Evolutionary conservation across 2,888 invertebrate genomes (phyloP).

Genomic region (Uropetala carovei): DNA sequence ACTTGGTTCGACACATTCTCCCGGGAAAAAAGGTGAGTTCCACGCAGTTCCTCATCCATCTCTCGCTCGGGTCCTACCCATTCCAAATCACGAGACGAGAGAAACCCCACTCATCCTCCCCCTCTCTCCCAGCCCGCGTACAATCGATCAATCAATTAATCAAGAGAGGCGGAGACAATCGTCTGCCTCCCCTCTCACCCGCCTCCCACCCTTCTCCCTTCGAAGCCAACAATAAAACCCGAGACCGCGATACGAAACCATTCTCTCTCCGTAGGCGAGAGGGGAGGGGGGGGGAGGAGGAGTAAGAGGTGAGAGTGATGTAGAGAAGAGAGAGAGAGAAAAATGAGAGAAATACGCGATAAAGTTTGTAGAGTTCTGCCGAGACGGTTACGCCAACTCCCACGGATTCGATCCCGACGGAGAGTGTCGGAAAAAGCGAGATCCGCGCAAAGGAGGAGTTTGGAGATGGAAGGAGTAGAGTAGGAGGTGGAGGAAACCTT

Average conservation of each 20-base stretch:
- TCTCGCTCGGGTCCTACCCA: background rate
- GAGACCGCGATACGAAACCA: conserved; percentile 37
- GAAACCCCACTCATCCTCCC: background rate
- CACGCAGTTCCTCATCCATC: conserved; percentile 3
- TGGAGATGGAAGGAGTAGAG: background rate
- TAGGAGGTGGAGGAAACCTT: background rate
- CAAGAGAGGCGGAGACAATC: conserved; percentile 23
- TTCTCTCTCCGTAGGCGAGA: background rate
- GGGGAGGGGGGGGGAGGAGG: background rate
- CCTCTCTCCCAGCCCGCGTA: background rate
- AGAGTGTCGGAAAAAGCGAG: background rate
- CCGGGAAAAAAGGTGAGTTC: background rate
- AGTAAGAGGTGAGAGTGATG: background rate
- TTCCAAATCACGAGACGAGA: conserved; percentile 3
- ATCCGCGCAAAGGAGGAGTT: background rate
- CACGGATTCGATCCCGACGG: background rate
- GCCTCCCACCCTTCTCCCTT: background rate
- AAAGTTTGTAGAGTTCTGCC: conserved; percentile 18
- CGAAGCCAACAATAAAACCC: conserved; percentile 30
- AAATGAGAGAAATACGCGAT: background rate
- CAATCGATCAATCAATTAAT: conserved; percentile 63
- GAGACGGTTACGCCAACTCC: background rate
- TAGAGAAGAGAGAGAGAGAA: background rate
- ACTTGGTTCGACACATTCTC: background rate
- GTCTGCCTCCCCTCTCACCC: background rate